Conservation (phyloP, 2,888 invertebrate genomes). For the Drepanosiphum platanoidis region DNA sequence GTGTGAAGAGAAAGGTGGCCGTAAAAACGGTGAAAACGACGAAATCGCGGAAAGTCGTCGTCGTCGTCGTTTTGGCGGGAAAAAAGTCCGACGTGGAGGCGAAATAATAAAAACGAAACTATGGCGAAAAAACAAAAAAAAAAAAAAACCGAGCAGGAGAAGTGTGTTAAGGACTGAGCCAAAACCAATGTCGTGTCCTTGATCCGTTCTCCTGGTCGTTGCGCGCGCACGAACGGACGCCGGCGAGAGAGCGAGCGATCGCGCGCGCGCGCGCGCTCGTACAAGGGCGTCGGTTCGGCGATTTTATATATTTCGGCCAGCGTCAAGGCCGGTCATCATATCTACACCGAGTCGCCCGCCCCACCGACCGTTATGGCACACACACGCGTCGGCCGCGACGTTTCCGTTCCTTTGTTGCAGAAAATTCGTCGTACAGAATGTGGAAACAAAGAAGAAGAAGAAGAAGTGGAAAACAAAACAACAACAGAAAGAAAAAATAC, state of each 20-base stretch:
- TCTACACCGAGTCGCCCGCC: slow-evolving; percentile 31
- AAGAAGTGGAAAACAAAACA: neutral
- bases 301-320: slow-evolving; percentile 58
- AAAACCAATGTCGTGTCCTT: slow-evolving; percentile 61
- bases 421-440: slow-evolving; percentile 34
- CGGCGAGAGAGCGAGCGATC: too few species aligned
- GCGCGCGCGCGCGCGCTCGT: neutral
- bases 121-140: neutral
- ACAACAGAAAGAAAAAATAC: neutral
- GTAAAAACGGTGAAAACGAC: too few species aligned
- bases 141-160: slow-evolving; percentile 1
- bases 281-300: slow-evolving; percentile 58
- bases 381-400: slow-evolving; percentile 18
- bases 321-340: slow-evolving; percentile 61
- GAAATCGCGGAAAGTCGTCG: too few species aligned
- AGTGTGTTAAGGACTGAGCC: slow-evolving; percentile 31
- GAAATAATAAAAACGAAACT: neutral
- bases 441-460: slow-evolving; percentile 27
- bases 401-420: slow-evolving; percentile 59
- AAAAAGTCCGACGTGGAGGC: neutral
- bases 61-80: neutral
- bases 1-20: too few species aligned
- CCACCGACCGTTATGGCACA: slow-evolving; percentile 51
- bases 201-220: slow-evolving; percentile 56
- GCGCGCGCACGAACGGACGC: neutral